Percentiles rank a stretch among this genome's conserved stretches.
Conservation (phyloP, 1,140 invertebrate genomes). For the Thaumatotibia leucotreta region DNA sequence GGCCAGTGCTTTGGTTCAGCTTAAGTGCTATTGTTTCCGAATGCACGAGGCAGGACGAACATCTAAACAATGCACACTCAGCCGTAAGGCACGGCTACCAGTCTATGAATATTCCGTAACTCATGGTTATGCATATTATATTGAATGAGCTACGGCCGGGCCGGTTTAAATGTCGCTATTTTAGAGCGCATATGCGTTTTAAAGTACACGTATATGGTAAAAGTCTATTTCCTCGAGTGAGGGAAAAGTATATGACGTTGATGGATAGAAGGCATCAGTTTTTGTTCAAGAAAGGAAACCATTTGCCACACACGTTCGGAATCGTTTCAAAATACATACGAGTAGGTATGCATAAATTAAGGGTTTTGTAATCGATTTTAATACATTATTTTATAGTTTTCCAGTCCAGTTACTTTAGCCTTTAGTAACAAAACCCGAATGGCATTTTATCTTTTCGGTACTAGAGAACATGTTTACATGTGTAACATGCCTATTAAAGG, state of each 20-base stretch:
- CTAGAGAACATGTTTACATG: neutral
- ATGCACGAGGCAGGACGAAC: neutral
- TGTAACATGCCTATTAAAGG: neutral
- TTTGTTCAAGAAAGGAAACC: constrained; percentile 17
- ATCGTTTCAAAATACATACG: neutral
- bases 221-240: neutral
- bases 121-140: constrained; percentile 12
- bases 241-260: constrained; percentile 30
- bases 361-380: too few relatives aligned
- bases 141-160: neutral
- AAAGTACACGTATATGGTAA: neutral
- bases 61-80: constrained; percentile 7
- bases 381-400: too few relatives aligned
- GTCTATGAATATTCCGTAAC: constrained; percentile 8
- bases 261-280: constrained; percentile 36
- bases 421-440: neutral
- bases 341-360: too few relatives aligned
- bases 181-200: neutral
- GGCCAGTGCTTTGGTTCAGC: constrained; percentile 3
- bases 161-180: neutral
- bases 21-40: neutral
- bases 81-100: constrained; percentile 4
- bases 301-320: neutral
- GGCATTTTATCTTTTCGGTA: neutral
- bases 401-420: too few relatives aligned